phyloP scores from a whole-genome alignment of 2,888 invertebrate species.

The Catocala nupta region DNA sequence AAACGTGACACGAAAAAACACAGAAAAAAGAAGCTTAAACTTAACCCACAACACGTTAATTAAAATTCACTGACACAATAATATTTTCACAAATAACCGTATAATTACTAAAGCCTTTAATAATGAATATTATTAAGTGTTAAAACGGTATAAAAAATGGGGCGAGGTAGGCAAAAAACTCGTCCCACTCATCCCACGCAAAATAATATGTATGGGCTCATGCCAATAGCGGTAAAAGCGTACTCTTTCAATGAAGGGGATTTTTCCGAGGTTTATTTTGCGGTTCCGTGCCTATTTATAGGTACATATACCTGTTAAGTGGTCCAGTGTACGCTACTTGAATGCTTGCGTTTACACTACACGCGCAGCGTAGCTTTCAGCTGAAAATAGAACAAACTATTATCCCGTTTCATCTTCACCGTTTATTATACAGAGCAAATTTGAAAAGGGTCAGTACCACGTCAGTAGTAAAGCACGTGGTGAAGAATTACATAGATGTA shows the following conservation, averaged over 20 bases:
- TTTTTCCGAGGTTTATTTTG: constrained; percentile 15
- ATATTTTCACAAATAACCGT: no score
- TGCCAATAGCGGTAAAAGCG: constrained; percentile 46
- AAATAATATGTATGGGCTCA: constrained; percentile 39
- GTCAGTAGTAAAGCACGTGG: neutral
- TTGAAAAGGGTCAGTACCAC: no score
- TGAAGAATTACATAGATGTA: neutral
- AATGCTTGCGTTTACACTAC: no score
- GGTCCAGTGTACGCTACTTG: no score
- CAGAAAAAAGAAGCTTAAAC: no score
- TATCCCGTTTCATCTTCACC: neutral
- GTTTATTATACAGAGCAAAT: no score
- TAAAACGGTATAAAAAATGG: constrained; percentile 19
- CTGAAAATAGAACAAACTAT: neutral
- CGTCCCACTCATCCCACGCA: constrained; percentile 15
- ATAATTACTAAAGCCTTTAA: constrained; percentile 19
- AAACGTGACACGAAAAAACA: no score
- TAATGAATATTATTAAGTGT: constrained; percentile 35
- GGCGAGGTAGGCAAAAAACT: constrained; percentile 27
- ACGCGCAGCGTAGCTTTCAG: no score
- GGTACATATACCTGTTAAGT: neutral
- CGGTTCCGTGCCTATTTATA: constrained; percentile 9
- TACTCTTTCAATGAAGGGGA: constrained; percentile 39
- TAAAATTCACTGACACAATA: no score
- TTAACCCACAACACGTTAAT: no score